Conservation (phyloP, 2,797 vertebrate species). For the Pyrocephalus nanus region DNA sequence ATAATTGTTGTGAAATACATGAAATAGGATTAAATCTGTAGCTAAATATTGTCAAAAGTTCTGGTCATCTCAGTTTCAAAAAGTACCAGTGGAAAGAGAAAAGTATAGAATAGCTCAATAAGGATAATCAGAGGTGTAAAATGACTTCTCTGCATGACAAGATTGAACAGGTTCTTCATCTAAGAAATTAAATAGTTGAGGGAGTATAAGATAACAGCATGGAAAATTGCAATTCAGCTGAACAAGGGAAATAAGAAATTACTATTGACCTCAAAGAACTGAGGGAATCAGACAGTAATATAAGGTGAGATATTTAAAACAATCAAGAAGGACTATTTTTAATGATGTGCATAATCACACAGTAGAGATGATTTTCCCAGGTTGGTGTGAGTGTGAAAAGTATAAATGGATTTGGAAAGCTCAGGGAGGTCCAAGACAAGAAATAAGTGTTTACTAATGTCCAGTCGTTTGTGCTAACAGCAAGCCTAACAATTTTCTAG, state of each 20-base stretch:
- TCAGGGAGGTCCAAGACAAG: neutral
- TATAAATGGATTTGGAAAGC: neutral
- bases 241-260: neutral
- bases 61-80: neutral
- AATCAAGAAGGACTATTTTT: neutral
- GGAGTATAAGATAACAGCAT: neutral
- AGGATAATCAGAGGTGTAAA: neutral
- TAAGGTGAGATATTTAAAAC: neutral
- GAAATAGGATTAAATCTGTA: neutral
- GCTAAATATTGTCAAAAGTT: neutral
- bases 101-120: neutral
- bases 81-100: neutral
- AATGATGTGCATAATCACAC: neutral
- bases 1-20: neutral
- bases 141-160: neutral
- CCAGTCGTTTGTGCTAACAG: neutral
- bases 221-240: neutral
- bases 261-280: neutral
- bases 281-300: neutral
- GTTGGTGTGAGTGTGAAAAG: neutral
- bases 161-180: neutral
- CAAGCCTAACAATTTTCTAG: neutral
- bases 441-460: neutral
- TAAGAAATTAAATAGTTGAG: neutral
- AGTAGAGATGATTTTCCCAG: neutral